Evolutionary conservation across 2,797 vertebrate species (phyloP), one percentile per base, ranked within the genome.

Genomic region (Sebastiscus albofasciatus): DNA sequence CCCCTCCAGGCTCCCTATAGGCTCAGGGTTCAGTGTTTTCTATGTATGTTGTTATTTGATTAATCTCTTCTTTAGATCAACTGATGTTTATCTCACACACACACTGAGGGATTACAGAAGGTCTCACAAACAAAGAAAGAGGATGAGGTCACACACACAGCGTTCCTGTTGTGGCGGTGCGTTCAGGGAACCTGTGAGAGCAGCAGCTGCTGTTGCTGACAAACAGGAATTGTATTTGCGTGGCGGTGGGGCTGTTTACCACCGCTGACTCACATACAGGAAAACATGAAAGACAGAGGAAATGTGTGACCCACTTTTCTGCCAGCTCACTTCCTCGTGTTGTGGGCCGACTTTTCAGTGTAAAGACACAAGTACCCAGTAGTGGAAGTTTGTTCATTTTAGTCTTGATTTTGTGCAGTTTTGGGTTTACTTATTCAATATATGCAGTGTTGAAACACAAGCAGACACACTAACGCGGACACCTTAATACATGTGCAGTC

Each of bases 191-290:
- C n/a, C 54, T 70, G 72, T 74, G 61, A 34, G 54, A 56, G 49
- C 78, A 52, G 67, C 84, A 60, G 85, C 79, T 84, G 81, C 52
- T 14, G 39, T 2, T 29, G 33, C 73, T 71, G 66, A 78, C 75
- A 87, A 86, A 88, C 83, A 83, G 68, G 80, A 83, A 80, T 68
- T 78, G 79, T 84, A 22, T 67, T 76, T 69, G 68, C 46, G 6
- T 34, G 3, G 71, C 20, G 20, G 61, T 20, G 66, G n/a, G 11
- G 42, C 64, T 82, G 76, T 85, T 83, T 82, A 75, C 33, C 20
- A 34, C 18, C n/a, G 31, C 73, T 87, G 80, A 88, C 75, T 83
- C 80, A 84, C 24, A 0, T 33, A 82, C 77, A 81, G 75, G 70
- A 85, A 88, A 52, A 77, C 77, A 67, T 56, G 61, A 77, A 69